A percentile compares a stretch with the other conserved stretches of the same genome.
phyloP scores from a whole-genome alignment of 2,113 vertebrate species.

The Pyrgilauda ruficollis region DNA sequence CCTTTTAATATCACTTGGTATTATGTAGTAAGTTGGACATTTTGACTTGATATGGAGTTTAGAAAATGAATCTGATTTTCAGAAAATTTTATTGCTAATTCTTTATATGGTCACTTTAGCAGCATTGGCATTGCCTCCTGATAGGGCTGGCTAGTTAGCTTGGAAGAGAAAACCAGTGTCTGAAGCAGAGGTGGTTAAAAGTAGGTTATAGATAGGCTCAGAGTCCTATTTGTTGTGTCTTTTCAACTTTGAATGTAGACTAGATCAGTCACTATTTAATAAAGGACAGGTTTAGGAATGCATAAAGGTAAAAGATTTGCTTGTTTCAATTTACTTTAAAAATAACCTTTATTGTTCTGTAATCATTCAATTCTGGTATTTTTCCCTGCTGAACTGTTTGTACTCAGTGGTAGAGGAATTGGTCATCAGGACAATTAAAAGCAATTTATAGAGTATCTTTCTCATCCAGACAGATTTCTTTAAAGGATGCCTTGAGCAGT shows the following conservation, averaged over 20 bases:
- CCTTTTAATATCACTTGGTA: background rate
- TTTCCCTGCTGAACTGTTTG: background rate
- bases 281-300: background rate
- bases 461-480: background rate
- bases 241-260: background rate
- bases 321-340: background rate
- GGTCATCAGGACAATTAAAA: conserved; percentile 12
- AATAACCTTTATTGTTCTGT: background rate
- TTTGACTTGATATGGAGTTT: background rate
- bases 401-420: background rate
- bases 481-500: background rate
- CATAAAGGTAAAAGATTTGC: background rate
- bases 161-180: background rate
- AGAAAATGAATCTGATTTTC: background rate
- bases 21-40: background rate
- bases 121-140: background rate
- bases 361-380: background rate
- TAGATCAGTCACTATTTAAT: background rate
- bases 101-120: background rate
- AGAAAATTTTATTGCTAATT: background rate
- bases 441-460: background rate
- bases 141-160: background rate
- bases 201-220: background rate
- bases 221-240: background rate
- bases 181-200: background rate